Evolutionary conservation across 2,113 vertebrate genomes (phyloP), one percentile per base, ranked within the genome.

Genomic region (Myiopsitta monachus): DNA sequence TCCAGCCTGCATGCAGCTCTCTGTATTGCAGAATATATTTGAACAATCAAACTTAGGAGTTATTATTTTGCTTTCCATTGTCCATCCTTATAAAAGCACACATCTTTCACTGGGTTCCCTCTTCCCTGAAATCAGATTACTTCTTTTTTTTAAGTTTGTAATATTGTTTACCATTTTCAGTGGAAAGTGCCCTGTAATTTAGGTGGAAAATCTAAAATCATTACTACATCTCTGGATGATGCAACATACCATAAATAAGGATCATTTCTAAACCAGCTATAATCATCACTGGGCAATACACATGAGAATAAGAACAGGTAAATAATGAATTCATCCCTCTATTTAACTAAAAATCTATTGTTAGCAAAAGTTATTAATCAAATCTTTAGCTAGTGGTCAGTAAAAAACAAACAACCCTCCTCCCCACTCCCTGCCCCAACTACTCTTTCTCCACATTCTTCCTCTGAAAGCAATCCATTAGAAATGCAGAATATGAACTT

Each of bases 31-130:
- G 99, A 98, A 99, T 99, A 99, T 99, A 99, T 99, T 99, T 98
- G 98, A 99, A 98, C 99, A 99, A 99, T 99, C 99, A 99, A 99
- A 99, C 98, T 99, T 99, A 98, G 98, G 98, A 98, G 98, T 98
- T 99, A 99, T 99, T 99, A 99, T 99, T 99, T 99, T 99, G 99
- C 99, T 99, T 99, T 98, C 98, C 98, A 98, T 99, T 99, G 99
- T 99, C 99, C 97, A 96, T 98, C 98, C 98, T 98, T 98, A 99
- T 99, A 99, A 99, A 99, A 99, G 98, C 96, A 98, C 98, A 98
- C 98, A 99, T 99, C 98, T 99, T 99, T 99, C 99, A 99, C 94
- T 98, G 98, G 97, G 98, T 98, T 98, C 98, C 98, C 97, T 98
- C 98, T 98, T 98, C 98, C 98, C 98, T 97, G 98, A 98, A 98